These are phyloP conservation scores for Corvus moneduloides DNA, from an alignment of 2,113 vertebrate genomes.

Conservation along the genomic window DNA sequence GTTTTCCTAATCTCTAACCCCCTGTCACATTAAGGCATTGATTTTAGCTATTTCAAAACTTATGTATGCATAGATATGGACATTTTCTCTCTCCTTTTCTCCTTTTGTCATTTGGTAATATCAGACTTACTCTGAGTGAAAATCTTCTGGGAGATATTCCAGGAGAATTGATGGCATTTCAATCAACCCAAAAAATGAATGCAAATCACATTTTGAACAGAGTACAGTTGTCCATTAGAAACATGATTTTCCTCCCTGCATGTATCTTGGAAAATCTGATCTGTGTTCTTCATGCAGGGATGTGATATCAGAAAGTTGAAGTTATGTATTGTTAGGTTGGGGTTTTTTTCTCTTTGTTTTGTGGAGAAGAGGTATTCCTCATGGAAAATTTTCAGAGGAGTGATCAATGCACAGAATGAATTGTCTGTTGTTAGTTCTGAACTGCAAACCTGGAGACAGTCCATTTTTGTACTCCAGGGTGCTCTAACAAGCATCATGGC, in stretches of 20 bases:
- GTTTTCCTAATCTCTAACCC: background rate
- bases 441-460: background rate
- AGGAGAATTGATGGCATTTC: background rate
- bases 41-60: background rate
- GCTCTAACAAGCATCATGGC: background rate
- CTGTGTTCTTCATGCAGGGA: background rate
- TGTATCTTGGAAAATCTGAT: background rate
- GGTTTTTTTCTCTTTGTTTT: background rate
- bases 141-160: background rate
- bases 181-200: background rate
- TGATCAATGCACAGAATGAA: conserved; percentile 4
- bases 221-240: background rate
- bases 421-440: background rate
- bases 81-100: background rate
- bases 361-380: background rate
- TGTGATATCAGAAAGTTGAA: background rate
- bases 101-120: background rate
- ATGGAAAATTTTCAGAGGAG: background rate
- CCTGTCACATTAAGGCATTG: background rate
- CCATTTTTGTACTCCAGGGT: background rate
- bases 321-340: background rate
- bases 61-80: background rate
- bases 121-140: background rate
- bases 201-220: background rate
- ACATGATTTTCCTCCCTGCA: background rate